Percentiles rank a stretch among this genome's conserved stretches.
Evolutionary conservation across 2,797 vertebrate species (phyloP).

Genomic region (Takifugu ocellatus): DNA sequence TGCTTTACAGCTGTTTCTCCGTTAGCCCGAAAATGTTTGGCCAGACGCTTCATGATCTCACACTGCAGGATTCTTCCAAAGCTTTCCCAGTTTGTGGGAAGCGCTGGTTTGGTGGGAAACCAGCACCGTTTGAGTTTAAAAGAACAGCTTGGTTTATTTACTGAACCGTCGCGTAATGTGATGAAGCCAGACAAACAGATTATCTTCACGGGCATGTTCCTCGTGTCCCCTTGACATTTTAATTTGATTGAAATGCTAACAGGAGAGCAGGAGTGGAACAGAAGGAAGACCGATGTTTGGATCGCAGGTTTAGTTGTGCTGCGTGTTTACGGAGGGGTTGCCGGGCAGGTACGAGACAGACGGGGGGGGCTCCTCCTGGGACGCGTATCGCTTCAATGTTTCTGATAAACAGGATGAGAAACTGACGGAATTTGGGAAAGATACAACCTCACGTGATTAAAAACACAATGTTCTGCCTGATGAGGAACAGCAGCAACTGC

Average conservation of each 20-base stretch:
- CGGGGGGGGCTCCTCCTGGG: constrained; percentile 17
- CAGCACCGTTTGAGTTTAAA: not conserved
- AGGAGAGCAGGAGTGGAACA: not conserved
- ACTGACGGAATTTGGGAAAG: constrained; percentile 5
- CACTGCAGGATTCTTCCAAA: not conserved
- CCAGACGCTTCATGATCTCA: constrained; percentile 14
- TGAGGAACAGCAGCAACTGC: not conserved
- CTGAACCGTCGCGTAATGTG: no score
- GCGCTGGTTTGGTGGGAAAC: constrained; percentile 10
- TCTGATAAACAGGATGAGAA: constrained; percentile 10
- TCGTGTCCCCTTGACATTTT: no score
- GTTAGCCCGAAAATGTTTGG: constrained; percentile 3
- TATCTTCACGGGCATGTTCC: no score
- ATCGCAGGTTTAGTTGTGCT: constrained; percentile 41
- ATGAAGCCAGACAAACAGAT: no score
- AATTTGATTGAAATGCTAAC: no score
- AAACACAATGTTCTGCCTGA: no score
- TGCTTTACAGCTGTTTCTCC: constrained; percentile 34
- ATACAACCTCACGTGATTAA: no score
- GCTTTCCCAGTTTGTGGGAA: not conserved
- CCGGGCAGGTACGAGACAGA: constrained; percentile 23
- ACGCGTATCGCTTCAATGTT: no score
- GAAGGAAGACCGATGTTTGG: constrained; percentile 1
- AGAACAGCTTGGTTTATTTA: constrained; percentile 2
- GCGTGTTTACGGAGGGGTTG: constrained; percentile 44